Evolutionary conservation across 1,140 invertebrate species (phyloP), one percentile per base, ranked within the genome.

Genomic region (Heliconius nattereri): DNA sequence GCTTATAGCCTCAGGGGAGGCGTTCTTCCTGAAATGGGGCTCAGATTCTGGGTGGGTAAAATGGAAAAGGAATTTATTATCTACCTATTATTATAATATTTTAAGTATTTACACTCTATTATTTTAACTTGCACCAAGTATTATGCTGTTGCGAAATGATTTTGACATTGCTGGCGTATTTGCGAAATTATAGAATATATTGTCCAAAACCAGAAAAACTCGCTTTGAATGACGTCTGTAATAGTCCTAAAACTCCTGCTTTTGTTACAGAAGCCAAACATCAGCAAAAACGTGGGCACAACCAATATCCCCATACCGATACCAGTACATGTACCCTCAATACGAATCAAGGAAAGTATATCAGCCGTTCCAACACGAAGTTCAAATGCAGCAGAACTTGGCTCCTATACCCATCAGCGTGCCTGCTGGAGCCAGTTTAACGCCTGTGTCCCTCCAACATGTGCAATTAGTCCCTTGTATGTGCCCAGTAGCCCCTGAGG

Each of bases 401-500:
- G 87, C 88, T 2, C 94, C 95, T 0, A 95, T 95, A 35, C 95
- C 95, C 0, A 95, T 95, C 73, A 94, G 93, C 79, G 91, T 95
- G 0, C 95, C 95, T 0, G 91, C 94, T 7, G 94, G 94, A 23
- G 92, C 94, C n/a, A 94, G 92, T 71, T 84, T 95, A 6, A 94
- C 94, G 0, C 95, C 94, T 0, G 94, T 94, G 2, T 93, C 94
- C 0, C 86, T 94, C 6, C 93, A 95, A 57, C 95, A 95, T 78
- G 95, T 95, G 0, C 95, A 95, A 81, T 83, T 95, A 2, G 95
- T 95, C 2, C 95, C 95, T 0, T 95, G 95, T 82, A 94, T 95
- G 91, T 95, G 95, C 83, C 95, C 95, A 9, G 94, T 95, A 0
- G 92, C 94, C 0, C 93, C 93, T 2, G 95, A 95, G 72, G 94